These are phyloP conservation scores for Unio delphinus DNA, from an alignment of 2,888 invertebrate species.

Conservation along the genomic window DNA sequence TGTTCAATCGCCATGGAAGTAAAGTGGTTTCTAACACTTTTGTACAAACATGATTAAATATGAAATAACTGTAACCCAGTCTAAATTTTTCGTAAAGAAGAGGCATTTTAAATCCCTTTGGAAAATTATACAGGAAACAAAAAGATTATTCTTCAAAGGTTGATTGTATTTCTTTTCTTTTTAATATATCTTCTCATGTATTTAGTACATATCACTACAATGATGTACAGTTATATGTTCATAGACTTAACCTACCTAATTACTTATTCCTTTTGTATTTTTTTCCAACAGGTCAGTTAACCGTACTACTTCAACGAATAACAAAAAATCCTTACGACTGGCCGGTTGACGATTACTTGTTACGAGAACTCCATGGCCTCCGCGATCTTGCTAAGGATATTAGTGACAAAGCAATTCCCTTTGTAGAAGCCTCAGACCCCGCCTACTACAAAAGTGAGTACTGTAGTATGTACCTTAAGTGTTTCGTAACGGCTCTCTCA, in stretches of 20 bases:
- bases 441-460: conserved; percentile 53
- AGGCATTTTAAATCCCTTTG: too few relatives aligned
- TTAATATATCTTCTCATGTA: too few relatives aligned
- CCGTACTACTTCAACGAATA: conserved; percentile 44
- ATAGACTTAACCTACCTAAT: background rate
- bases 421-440: conserved; percentile 41
- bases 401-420: conserved; percentile 51
- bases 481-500: background rate
- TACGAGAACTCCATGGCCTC: conserved; percentile 33
- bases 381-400: conserved; percentile 38
- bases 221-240: background rate
- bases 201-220: too few relatives aligned
- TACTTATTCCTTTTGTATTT: conserved; percentile 3
- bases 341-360: conserved; percentile 26
- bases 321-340: conserved; percentile 26
- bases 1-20: too few relatives aligned
- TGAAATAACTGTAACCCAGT: too few relatives aligned
- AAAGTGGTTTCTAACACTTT: too few relatives aligned
- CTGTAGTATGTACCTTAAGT: background rate
- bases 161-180: too few relatives aligned
- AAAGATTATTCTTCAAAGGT: too few relatives aligned
- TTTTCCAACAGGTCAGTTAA: conserved; percentile 44
- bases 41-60: too few relatives aligned
- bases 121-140: too few relatives aligned
- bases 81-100: too few relatives aligned